These are phyloP conservation scores for Crotalus horridus DNA, from an alignment of 2,113 vertebrate genomes.

Conservation along the genomic window DNA sequence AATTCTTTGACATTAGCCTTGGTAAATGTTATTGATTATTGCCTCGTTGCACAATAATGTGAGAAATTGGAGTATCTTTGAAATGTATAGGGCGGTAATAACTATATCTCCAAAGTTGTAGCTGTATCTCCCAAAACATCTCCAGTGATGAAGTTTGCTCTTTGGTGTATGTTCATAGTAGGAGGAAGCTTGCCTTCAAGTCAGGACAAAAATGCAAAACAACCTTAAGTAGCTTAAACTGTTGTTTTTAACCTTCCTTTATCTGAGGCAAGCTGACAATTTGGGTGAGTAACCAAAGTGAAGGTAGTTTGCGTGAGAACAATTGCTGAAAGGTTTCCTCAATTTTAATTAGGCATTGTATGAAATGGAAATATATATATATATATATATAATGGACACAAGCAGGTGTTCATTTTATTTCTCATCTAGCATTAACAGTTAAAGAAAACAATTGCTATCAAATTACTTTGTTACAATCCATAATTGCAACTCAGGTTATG, in stretches of 20 bases:
- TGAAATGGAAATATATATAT: constrained; percentile 56
- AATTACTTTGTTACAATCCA: constrained; percentile 86
- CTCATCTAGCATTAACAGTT: constrained; percentile 80
- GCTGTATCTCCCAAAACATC: constrained; percentile 38
- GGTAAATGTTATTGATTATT: background rate
- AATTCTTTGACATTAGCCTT: background rate
- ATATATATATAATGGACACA: constrained; percentile 68
- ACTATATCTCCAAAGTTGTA: constrained; percentile 17
- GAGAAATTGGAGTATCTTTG: constrained; percentile 7
- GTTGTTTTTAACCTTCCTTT: constrained; percentile 81
- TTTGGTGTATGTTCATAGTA: constrained; percentile 49
- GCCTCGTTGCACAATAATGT: background rate
- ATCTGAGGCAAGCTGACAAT: constrained; percentile 78
- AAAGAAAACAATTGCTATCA: constrained; percentile 90
- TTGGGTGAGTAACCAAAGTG: constrained; percentile 71
- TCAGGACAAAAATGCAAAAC: constrained; percentile 81
- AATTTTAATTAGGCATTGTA: constrained; percentile 83
- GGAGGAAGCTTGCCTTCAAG: constrained; percentile 64
- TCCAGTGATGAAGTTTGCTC: constrained; percentile 43
- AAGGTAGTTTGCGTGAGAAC: constrained; percentile 78
- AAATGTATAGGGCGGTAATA: background rate
- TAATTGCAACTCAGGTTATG: constrained; percentile 98
- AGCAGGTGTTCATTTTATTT: constrained; percentile 77
- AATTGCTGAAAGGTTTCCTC: constrained; percentile 67
- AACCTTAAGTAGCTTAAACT: constrained; percentile 90